Evolutionary conservation across 2,797 vertebrate genomes (phyloP), one percentile per base, ranked within the genome.

Genomic region (Centroberyx gerrardi): DNA sequence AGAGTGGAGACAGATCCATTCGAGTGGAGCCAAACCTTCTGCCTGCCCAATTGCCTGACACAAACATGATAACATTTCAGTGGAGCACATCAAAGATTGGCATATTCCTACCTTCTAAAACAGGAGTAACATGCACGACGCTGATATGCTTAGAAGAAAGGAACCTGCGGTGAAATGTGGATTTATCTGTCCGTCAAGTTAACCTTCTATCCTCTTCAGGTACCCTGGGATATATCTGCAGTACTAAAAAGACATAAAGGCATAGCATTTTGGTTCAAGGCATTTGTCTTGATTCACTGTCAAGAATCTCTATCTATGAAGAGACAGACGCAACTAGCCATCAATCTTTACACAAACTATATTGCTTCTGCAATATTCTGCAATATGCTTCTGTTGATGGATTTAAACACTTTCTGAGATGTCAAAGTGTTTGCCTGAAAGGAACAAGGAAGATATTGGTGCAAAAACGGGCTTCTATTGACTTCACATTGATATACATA

Each of bases 11-110:
- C 77, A 72, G 72, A 86, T 86, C 68, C 1, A 53, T 86, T 88
- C 15, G 70, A 90, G 84, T 78, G 85, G 72, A 88, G 89, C 88
- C 91, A 92, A 90, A 73, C 78, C 83, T 74, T 55, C 64, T 36
- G 59, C 85, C 78, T 81, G 83, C 78, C 81, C 84, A 59, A 80
- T 87, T 18, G 80, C 85, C 90, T 90, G 88, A 90, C 90, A 87
- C 79, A 79, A 76, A 88, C 76, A 70, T 72, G 92, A 93, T 91
- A 92, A 91, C 85, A 86, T 90, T 89, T 86, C 78, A 80, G 81
- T 60, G 49, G 72, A 82, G 77, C 86, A 74, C 82, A 88, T 90
- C 83, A 88, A 87, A 86, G 82, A 88, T 72, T 80, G 89, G 73
- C 78, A 82, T 81, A 76, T 84, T 85, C 60, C 66, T 61, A 83